A percentile compares a stretch with the other conserved stretches of the same genome.
These are phyloP conservation scores for Myotis brandtii DNA, from an alignment of 2,113 vertebrate genomes.

Conservation along the genomic window DNA sequence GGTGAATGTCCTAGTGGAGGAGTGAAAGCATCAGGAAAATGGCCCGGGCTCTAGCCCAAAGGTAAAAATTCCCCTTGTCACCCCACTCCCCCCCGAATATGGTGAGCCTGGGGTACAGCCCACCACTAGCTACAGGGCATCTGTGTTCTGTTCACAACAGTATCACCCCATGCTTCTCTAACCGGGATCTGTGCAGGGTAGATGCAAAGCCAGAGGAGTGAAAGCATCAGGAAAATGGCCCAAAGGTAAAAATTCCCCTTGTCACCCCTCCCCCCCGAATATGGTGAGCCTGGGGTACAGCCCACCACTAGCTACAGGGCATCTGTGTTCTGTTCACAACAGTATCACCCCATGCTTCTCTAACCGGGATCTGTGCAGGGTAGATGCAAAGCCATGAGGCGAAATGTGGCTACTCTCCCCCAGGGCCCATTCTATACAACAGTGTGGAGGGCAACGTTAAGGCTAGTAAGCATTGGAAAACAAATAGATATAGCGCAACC, in stretches of 20 bases:
- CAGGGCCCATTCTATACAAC: background rate
- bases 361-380: background rate
- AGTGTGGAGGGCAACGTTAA: too few relatives aligned
- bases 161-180: background rate
- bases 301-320: background rate
- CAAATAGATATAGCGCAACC: too few relatives aligned
- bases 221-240: background rate
- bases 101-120: background rate
- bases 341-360: background rate
- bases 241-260: background rate
- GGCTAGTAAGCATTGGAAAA: too few relatives aligned
- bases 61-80: background rate
- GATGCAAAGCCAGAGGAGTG: fast-evolving
- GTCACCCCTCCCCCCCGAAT: background rate
- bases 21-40: fast-evolving
- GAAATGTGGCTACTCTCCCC: background rate
- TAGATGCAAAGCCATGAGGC: background rate
- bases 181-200: background rate
- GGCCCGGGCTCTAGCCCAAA: background rate
- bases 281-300: background rate
- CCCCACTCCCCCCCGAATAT: background rate
- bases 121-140: background rate
- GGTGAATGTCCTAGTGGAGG: conserved; percentile 90
- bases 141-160: background rate
- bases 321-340: background rate